Evolutionary conservation across 2,797 vertebrate genomes (phyloP), one percentile per base, ranked within the genome.

Genomic region (Hippocampus kuda): DNA sequence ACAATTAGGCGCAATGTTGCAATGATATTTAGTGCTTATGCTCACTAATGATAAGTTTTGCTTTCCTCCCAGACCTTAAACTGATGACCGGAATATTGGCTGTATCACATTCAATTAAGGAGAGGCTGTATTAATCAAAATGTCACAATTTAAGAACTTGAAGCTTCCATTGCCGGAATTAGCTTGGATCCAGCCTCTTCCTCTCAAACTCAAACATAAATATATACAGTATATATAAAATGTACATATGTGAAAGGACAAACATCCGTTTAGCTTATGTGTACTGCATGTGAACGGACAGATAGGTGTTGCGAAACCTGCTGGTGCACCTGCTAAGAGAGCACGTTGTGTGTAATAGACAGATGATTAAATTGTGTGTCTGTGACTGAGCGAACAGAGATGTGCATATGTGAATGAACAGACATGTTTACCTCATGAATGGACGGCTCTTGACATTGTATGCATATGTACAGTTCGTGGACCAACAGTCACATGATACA

Each of bases 101-200:
- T 77, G 63, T 73, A 80, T 80, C 77, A 72, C 71, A 78, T 79
- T 81, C 75, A 71, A 70, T 75, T 75, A 77, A 81, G 73, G 73
- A 79, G 78, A 77, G 74, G 79, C 74, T 83, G 77, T 76, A 86
- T 83, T 82, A 68, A 84, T 86, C 79, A 83, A 77, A 81, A 79
- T 78, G 79, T 77, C 67, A 11, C 30, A 70, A 74, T 75, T 66
- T 72, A 68, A 62, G 38, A 65, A 67, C 68, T 67, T 12, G 65
- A 63, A 73, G 46, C 48, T 54, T 51, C 46, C 42, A 75, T 41
- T 70, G n/a, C 63, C 59, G 51, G 70, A 72, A 68, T 78, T 73
- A 82, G 76, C 61, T 68, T 41, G 75, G 53, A 38, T 7, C 34
- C 34, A 38, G 34, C 34, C 34, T 38, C 7, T 38, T 38, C 34